Percentiles rank a stretch among this genome's conserved stretches.
These are phyloP conservation scores for Platygyra sinensis DNA, from an alignment of 64 coral and sea anemone species.

Conservation along the genomic window DNA sequence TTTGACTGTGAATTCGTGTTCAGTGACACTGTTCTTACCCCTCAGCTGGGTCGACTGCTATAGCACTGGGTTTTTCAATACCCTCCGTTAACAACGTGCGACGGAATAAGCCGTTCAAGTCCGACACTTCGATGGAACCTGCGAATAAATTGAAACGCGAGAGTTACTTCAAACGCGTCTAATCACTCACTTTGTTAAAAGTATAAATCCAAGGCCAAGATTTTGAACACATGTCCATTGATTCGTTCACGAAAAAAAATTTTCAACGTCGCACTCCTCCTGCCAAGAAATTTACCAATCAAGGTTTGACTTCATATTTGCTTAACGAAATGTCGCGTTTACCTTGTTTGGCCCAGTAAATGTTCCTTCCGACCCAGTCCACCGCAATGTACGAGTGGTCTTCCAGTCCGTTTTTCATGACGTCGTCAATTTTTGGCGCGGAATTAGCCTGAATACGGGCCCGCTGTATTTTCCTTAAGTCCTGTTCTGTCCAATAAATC, in stretches of 20 bases:
- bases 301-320: not conserved
- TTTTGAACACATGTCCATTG: too few relatives aligned
- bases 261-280: too few relatives aligned
- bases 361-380: conserved; percentile 75
- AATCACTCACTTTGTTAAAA: too few relatives aligned
- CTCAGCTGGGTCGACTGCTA: conserved; percentile 64
- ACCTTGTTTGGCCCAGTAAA: conserved; percentile 69
- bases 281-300: too few relatives aligned
- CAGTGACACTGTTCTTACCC: conserved; percentile 26
- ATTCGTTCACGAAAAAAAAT: too few relatives aligned
- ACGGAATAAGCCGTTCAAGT: conserved; percentile 6
- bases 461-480: not conserved
- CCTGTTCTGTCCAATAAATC: conserved; percentile 64
- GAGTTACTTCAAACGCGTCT: too few relatives aligned
- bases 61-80: conserved; percentile 48
- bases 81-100: conserved; percentile 21
- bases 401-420: conserved; percentile 24
- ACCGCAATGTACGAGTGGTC: conserved; percentile 44
- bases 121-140: conserved; percentile 30
- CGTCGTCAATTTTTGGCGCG: not conserved
- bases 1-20: not conserved
- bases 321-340: not conserved
- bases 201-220: too few relatives aligned
- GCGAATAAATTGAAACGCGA: too few relatives aligned
- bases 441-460: conserved; percentile 22